Percentiles rank a stretch among this genome's conserved stretches.
These are phyloP conservation scores for fruit fly (Drosophila melanogaster) DNA, from an alignment of 1,140 invertebrate species.

Conservation along the genomic window Release_6_plus_ISO1_MT NT_033777.3:18123501-18124000, in stretches of 20 bases:
- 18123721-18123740: slow-evolving; percentile 5
- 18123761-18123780: slow-evolving; percentile 34
- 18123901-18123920: slow-evolving; percentile 26
- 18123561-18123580: slow-evolving; percentile 20
- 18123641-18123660: slow-evolving; percentile 27
- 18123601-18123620: slow-evolving; percentile 79
- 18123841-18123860: slow-evolving; percentile 81
- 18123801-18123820: slow-evolving; percentile 34
- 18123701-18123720: slow-evolving; percentile 6
- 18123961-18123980: slow-evolving; percentile 84
- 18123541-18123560: slow-evolving; percentile 55
- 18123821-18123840: slow-evolving; percentile 56
- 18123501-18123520: slow-evolving; percentile 78
- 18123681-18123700: slow-evolving; percentile 67
- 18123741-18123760: slow-evolving; percentile 35
- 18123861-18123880: slow-evolving; percentile 34
- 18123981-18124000: slow-evolving; percentile 67
- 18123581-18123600: slow-evolving; percentile 64
- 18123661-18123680: slow-evolving; percentile 58
- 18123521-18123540: slow-evolving; percentile 67
- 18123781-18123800: slow-evolving; percentile 1
- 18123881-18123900: slow-evolving; percentile 71
- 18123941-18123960: slow-evolving; percentile 71
- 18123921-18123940: slow-evolving; percentile 31
- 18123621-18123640: slow-evolving; percentile 54